A percentile compares a stretch with the other conserved stretches of the same genome.
These are phyloP conservation scores for Drosophila neotestacea DNA, from an alignment of 2,888 invertebrate genomes.

Conservation along the genomic window DNA sequence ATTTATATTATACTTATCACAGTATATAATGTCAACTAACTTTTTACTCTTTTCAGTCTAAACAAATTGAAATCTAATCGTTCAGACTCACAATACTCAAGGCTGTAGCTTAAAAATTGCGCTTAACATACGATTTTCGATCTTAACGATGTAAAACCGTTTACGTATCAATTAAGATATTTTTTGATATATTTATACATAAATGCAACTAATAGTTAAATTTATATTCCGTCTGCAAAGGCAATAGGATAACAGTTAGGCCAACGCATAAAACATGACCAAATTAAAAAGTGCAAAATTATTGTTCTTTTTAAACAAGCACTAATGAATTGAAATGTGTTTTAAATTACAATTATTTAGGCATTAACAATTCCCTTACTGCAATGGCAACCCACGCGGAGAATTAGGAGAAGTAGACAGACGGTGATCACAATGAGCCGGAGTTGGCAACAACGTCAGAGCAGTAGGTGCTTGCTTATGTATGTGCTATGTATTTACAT, in stretches of 20 bases:
- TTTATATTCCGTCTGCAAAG: slow-evolving; percentile 4
- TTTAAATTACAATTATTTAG: background rate
- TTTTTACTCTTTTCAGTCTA: too few species aligned
- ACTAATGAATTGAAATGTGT: background rate
- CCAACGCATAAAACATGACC: background rate
- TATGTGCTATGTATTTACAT: slow-evolving; percentile 5
- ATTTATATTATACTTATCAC: too few species aligned
- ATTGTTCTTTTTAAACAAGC: background rate
- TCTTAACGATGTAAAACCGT: too few species aligned
- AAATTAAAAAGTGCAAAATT: background rate
- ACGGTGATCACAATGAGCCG: slow-evolving; percentile 4
- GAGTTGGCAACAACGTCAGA: background rate
- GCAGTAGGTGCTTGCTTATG: slow-evolving; percentile 1
- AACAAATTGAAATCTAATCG: too few species aligned
- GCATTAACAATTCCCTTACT: slow-evolving; percentile 24
- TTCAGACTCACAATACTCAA: too few species aligned
- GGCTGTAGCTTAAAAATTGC: too few species aligned
- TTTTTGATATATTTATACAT: too few species aligned
- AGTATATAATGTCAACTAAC: too few species aligned
- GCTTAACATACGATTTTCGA: too few species aligned
- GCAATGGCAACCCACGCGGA: slow-evolving; percentile 19
- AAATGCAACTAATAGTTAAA: too few species aligned
- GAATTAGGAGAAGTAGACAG: background rate
- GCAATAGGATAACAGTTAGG: background rate
- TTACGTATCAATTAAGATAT: too few species aligned